These are phyloP conservation scores for Telenomus remus DNA, from an alignment of 1,140 invertebrate species.

Conservation along the genomic window DNA sequence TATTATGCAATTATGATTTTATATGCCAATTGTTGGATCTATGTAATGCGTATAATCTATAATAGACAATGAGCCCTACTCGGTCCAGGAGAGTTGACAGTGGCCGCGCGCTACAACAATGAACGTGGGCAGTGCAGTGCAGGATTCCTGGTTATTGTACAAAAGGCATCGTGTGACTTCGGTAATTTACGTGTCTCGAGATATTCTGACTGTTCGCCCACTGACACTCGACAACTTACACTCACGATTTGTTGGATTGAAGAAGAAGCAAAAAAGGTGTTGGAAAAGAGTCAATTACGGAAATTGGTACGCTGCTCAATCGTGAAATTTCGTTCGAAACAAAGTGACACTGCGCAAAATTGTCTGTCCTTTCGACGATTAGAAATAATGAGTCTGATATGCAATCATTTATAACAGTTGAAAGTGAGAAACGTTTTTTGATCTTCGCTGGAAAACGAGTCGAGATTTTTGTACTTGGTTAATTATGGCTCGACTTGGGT, in stretches of 20 bases:
- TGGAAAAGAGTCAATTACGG: constrained; percentile 39
- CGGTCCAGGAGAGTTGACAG: constrained; percentile 44
- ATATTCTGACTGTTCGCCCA: constrained; percentile 60
- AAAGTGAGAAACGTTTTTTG: not conserved
- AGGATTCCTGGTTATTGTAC: constrained; percentile 58
- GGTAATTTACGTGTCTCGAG: constrained; percentile 59
- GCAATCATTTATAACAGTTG: too few relatives aligned
- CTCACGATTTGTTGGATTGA: constrained; percentile 35
- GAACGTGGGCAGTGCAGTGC: constrained; percentile 56
- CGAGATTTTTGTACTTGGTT: not conserved
- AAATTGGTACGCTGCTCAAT: too few relatives aligned
- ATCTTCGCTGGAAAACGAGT: not conserved
- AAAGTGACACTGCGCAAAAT: too few relatives aligned
- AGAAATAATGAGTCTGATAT: too few relatives aligned
- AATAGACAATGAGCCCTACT: constrained; percentile 52
- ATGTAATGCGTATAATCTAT: constrained; percentile 37
- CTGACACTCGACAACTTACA: constrained; percentile 50
- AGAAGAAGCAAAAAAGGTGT: constrained; percentile 19
- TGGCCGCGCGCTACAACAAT: constrained; percentile 55
- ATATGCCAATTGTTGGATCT: constrained; percentile 41
- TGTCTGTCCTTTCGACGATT: too few relatives aligned
- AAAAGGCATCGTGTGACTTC: constrained; percentile 57
- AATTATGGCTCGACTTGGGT: constrained; percentile 17
- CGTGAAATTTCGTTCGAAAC: too few relatives aligned
- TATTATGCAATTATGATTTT: constrained; percentile 35